Evolutionary conservation across 2,888 invertebrate species (phyloP).

Genomic region (Cryptus armator): DNA sequence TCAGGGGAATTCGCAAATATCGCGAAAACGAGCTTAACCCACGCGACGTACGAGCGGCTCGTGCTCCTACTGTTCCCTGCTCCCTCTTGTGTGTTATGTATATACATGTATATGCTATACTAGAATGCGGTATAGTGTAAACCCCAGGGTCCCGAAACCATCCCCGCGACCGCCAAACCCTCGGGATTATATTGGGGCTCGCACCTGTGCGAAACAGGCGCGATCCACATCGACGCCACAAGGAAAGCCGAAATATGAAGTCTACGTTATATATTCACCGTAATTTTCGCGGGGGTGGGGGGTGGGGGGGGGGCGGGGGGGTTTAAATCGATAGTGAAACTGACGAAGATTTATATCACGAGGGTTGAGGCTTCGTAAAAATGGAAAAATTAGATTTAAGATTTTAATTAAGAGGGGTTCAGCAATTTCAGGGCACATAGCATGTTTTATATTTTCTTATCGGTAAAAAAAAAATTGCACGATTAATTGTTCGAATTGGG

Average conservation of each 20-base stretch:
- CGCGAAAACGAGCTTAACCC: slow-evolving; percentile 75
- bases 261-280: slow-evolving; percentile 1
- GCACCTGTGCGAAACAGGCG: slow-evolving; percentile 61
- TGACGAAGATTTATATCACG: neutral
- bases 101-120: slow-evolving; percentile 32
- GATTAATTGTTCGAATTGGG: no score
- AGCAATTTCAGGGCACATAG: no score
- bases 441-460: no score
- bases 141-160: slow-evolving; percentile 35
- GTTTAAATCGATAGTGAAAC: neutral
- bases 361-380: neutral
- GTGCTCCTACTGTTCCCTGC: slow-evolving; percentile 61
- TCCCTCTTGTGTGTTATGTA: slow-evolving; percentile 30
- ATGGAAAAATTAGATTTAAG: neutral
- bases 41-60: slow-evolving; percentile 66
- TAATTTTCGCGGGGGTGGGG: neutral
- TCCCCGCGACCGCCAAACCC: slow-evolving; percentile 38
- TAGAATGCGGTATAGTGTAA: slow-evolving; percentile 24
- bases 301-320: no score
- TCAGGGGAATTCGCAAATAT: slow-evolving; percentile 80
- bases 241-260: slow-evolving; percentile 33
- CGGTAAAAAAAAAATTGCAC: no score
- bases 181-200: slow-evolving; percentile 61
- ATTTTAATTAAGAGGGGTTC: neutral
- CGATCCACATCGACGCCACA: slow-evolving; percentile 6